Evolutionary conservation across 1,140 invertebrate species (phyloP).

Genomic region (Pachypsylla venusta): DNA sequence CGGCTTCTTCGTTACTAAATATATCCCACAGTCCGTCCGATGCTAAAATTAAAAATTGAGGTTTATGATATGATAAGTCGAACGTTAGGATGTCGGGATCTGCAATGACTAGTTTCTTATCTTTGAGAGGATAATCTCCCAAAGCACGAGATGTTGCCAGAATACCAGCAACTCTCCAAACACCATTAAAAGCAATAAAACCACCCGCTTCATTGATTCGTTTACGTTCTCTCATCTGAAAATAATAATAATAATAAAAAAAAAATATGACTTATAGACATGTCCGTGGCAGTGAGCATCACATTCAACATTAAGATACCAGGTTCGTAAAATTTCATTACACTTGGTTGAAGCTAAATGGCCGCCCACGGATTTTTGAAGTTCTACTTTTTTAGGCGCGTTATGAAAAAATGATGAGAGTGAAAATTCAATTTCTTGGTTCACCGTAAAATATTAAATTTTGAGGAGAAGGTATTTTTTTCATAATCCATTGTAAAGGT

Average conservation of each 20-base stretch:
- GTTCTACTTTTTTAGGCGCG: too few species aligned
- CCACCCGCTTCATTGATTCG: conserved; percentile 83
- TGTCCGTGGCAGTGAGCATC: too few species aligned
- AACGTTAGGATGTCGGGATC: conserved; percentile 93
- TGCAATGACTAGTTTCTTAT: conserved; percentile 81
- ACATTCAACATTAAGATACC: too few species aligned
- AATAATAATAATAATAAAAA: conserved; percentile 22
- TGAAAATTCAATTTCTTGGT: too few species aligned
- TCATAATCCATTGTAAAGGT: too few species aligned
- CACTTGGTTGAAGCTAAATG: too few species aligned
- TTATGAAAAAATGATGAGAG: too few species aligned
- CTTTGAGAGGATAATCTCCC: conserved; percentile 90
- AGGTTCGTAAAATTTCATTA: too few species aligned
- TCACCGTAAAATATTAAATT: too few species aligned
- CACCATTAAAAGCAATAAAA: conserved; percentile 86
- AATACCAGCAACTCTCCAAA: conserved; percentile 91
- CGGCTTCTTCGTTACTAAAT: conserved; percentile 84
- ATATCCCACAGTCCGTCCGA: conserved; percentile 95
- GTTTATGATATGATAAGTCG: conserved; percentile 64
- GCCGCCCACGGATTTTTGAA: too few species aligned
- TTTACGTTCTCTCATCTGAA: conserved; percentile 63
- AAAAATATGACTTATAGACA: conserved; percentile 11
- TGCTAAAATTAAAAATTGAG: conserved; percentile 79
- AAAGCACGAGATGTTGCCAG: conserved; percentile 86
- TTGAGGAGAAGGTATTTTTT: too few species aligned